Percentiles rank a stretch among this genome's conserved stretches.
phyloP scores from a whole-genome alignment of 2,888 invertebrate genomes.

The Diaprepes abbreviatus region DNA sequence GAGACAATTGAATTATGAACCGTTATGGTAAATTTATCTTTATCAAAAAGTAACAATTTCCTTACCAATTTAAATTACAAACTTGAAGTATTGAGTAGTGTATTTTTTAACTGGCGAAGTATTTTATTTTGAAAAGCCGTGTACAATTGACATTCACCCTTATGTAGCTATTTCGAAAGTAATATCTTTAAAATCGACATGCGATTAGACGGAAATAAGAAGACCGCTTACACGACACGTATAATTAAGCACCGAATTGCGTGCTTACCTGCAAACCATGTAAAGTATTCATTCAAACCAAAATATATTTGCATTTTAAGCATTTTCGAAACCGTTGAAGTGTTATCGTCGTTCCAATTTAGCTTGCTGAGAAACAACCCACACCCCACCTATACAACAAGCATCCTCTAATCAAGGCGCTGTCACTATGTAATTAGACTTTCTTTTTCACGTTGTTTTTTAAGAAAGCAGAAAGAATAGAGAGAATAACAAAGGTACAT shows the following conservation, averaged over 20 bases:
- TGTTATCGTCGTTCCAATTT: constrained; percentile 32
- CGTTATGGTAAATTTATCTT: no score
- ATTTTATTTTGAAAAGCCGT: constrained; percentile 9
- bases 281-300: constrained; percentile 30
- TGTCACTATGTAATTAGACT: constrained; percentile 35
- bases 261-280: constrained; percentile 51
- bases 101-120: no score
- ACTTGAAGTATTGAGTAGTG: no score
- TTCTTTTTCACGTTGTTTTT: constrained; percentile 18
- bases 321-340: constrained; percentile 26
- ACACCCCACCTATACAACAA: constrained; percentile 8
- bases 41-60: no score
- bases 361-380: constrained; percentile 4
- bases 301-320: constrained; percentile 42
- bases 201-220: constrained; percentile 61
- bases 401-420: constrained; percentile 27
- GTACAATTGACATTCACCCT: background rate
- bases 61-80: no score
- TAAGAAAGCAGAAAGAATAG: constrained; percentile 18
- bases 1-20: no score
- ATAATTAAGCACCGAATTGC: constrained; percentile 61
- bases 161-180: constrained; percentile 9
- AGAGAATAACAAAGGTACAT: constrained; percentile 28
- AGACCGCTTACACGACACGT: constrained; percentile 60
- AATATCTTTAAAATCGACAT: constrained; percentile 61